phyloP scores from a whole-genome alignment of 2,888 invertebrate species.

The Spilarctia lutea region DNA sequence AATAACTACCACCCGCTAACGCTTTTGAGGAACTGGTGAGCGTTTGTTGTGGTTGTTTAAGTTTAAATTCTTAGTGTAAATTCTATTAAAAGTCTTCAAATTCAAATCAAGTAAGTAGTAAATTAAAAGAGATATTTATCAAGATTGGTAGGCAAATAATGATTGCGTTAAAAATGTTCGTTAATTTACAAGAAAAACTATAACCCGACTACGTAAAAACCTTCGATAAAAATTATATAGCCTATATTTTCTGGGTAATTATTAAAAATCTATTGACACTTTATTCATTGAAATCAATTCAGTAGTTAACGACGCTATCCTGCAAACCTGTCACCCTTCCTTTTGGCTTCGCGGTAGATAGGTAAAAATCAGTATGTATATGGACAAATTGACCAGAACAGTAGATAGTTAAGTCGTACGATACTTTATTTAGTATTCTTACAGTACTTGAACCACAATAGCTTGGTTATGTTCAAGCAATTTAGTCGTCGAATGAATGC shows the following conservation, averaged over 20 bases:
- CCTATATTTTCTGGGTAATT: too few relatives aligned
- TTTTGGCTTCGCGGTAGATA: too few relatives aligned
- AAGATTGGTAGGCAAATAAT: too few relatives aligned
- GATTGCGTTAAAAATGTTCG: too few relatives aligned
- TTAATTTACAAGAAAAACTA: too few relatives aligned
- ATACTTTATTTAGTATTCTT: conserved; percentile 13
- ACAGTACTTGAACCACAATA: conserved; percentile 23
- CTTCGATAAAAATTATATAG: too few relatives aligned
- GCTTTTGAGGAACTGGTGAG: neutral
- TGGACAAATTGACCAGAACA: neutral
- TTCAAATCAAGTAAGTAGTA: neutral
- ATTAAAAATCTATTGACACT: too few relatives aligned
- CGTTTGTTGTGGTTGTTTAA: neutral
- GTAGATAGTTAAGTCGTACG: neutral
- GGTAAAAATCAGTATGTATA: neutral
- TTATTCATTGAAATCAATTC: too few relatives aligned
- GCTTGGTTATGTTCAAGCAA: conserved; percentile 44
- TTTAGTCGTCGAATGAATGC: conserved; percentile 51
- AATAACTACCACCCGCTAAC: neutral
- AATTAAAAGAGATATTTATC: neutral
- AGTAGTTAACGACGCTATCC: too few relatives aligned
- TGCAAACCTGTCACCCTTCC: too few relatives aligned
- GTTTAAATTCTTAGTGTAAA: neutral
- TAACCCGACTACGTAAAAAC: too few relatives aligned
- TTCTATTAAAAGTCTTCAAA: neutral